Base-by-base conservation (phyloP, 2,888 invertebrate genomes). In the Mesorhabditis spiculigera region DNA sequence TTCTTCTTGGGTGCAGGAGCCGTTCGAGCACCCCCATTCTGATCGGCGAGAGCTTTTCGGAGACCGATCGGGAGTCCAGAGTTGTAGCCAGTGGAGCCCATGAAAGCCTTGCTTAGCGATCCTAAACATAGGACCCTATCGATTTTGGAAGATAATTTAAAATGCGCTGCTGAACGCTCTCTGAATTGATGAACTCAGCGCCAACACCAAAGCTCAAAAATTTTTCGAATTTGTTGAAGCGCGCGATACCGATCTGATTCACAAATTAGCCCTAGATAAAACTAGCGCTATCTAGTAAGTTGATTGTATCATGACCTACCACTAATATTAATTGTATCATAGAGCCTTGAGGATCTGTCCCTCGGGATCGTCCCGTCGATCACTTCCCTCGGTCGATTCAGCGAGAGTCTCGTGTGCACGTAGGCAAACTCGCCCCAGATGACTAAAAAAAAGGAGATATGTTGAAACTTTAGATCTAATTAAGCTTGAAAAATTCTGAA, bases 341-440 rank as follows among this genome's bases (percentile, higher is more conserved):
- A 79, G 41, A 79, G 73, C 61, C 58, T 10, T 50, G 58, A 50
- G 3, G 58, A 50, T 50, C 58, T 10, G 3, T 50, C 58, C n/a
- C 58, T 50, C 58, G 58, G n/a, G 8, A 50, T 50, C 58, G 58
- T 50, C 3, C 58, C 58, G 3, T 50, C 58, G 3, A 50, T 50
- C 3, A 3, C 58, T 50, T 50, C 58, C 3, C 58, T 50, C 10
- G 58, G 58, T 50, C 58, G 8, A 13, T 50, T n/a, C 8, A 50
- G 10, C 0, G 68, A 63, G 0, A 79, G 75, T 63, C 72, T 69
- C 28, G 72, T 71, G 1, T 73, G 42, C 5, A 65, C 73, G 64
- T 74, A 75, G 10, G 79, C 78, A 64, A 79, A 79, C 45, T 71
- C 65, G 8, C 79, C 78, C 79, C 79, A 79, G 4, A 75, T 71